Base-by-base conservation (phyloP, 2,888 invertebrate genomes). In the Bimastos eiseni region DNA sequence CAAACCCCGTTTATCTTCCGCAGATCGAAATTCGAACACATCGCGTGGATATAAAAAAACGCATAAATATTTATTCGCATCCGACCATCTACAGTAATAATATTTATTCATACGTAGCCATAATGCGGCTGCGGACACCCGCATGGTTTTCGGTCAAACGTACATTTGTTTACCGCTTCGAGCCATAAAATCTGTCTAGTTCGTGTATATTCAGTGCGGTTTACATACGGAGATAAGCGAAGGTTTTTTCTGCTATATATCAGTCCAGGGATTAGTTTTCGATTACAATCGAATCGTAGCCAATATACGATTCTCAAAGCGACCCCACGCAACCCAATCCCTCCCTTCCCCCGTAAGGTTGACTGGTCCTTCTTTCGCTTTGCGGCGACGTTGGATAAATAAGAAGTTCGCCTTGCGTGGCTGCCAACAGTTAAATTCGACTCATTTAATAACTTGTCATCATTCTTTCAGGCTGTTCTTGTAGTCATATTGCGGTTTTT, bases 1-100 rank as follows among this genome's bases (percentile, higher is more conserved):
- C 0, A n/a, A 19, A 19, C 30, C 70, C n/a, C n/a, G 70, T 11
- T 70, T n/a, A 17, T 17, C 55, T 55, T 6, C 44, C 17, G 2
- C 15, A 11, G 13, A 1, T 70, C 6, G 11, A 17, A 0, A n/a
- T 1, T 3, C n/a, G 0, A 1, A n/a, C n/a, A 41, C n/a, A n/a
- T 70, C 13, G n/a, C 8, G n/a, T 70, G n/a, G 30, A 70, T 70
- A 70, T n/a, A n/a, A 70, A n/a, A n/a, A 70, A 8, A 0, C n/a
- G 70, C 70, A 11, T 70, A 70, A 70, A 70, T n/a, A 70, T 70
- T 70, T 70, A n/a, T 70, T 13, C 70, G 1, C 8, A 1, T 70
- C 1, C 70, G 8, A n/a, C 30, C 13, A 70, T 70, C 30, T n/a
- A 70, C 17, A 70, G 70, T n/a, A n/a, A 70, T 70, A 70, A 70